Percentiles rank a stretch among this genome's conserved stretches.
Evolutionary conservation across 2,113 vertebrate genomes (phyloP).

Genomic region (Lagopus leucura): DNA sequence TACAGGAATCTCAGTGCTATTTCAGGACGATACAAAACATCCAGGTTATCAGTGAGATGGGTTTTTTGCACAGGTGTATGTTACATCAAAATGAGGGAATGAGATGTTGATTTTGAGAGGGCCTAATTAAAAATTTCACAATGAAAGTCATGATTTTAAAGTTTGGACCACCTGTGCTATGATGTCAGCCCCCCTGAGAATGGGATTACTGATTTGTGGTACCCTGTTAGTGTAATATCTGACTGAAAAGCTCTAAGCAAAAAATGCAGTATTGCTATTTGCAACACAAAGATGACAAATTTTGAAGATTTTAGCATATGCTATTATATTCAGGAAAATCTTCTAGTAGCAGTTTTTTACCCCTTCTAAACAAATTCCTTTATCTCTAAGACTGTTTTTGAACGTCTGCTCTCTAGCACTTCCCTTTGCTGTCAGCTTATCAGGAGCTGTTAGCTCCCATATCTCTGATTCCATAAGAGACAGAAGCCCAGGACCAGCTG

Average conservation of each 20-base stretch:
- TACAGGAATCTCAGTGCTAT: background rate
- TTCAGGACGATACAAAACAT: background rate
- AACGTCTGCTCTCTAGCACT: background rate
- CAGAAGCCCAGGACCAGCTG: background rate
- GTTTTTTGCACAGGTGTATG: background rate
- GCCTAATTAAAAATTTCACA: background rate
- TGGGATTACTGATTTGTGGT: background rate
- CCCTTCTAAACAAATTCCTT: background rate
- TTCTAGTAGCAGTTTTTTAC: background rate
- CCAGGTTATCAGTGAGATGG: fast-evolving
- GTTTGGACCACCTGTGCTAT: background rate
- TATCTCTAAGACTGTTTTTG: background rate
- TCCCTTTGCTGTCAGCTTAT: background rate
- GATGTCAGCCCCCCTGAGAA: background rate
- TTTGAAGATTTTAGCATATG: background rate
- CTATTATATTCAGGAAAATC: background rate
- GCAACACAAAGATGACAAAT: background rate
- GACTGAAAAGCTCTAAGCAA: background rate
- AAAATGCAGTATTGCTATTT: background rate
- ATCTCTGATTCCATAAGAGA: background rate
- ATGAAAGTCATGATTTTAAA: background rate
- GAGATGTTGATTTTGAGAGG: background rate
- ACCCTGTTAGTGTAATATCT: too few species aligned
- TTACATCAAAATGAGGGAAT: background rate
- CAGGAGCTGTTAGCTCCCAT: background rate